These are phyloP conservation scores for Hedya salicella DNA, from an alignment of 2,888 invertebrate genomes.

Conservation along the genomic window DNA sequence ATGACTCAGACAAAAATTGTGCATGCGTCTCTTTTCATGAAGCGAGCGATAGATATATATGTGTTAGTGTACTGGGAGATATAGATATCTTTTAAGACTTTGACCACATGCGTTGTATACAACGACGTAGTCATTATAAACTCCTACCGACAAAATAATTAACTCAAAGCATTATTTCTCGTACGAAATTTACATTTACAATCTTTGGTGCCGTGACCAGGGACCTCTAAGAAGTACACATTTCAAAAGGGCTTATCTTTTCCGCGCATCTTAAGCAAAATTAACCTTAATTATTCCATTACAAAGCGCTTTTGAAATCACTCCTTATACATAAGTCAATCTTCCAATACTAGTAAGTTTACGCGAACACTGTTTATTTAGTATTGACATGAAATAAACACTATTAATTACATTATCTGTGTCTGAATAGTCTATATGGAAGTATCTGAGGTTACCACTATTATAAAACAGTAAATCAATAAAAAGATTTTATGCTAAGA, in stretches of 20 bases:
- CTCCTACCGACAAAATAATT: not conserved
- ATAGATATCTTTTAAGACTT: too few relatives aligned
- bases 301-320: not conserved
- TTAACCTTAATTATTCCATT: too few relatives aligned
- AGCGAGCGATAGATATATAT: too few relatives aligned
- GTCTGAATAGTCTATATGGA: not conserved
- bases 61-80: too few relatives aligned
- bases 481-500: not conserved
- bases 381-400: not conserved
- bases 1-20: too few relatives aligned
- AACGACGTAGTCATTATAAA: too few relatives aligned
- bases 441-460: not conserved
- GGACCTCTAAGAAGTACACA: not conserved
- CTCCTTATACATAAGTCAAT: not conserved
- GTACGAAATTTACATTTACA: not conserved
- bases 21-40: too few relatives aligned
- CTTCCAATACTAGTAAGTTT: not conserved
- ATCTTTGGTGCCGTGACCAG: constrained; percentile 19
- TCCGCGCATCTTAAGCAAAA: too few relatives aligned
- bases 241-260: not conserved
- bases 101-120: too few relatives aligned
- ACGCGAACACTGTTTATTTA: not conserved
- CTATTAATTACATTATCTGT: not conserved
- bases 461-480: not conserved
- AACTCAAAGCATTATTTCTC: not conserved